Evolutionary conservation across 1,140 invertebrate species (phyloP), one percentile per base, ranked within the genome.

Genomic region (Odontomachus brunneus): DNA sequence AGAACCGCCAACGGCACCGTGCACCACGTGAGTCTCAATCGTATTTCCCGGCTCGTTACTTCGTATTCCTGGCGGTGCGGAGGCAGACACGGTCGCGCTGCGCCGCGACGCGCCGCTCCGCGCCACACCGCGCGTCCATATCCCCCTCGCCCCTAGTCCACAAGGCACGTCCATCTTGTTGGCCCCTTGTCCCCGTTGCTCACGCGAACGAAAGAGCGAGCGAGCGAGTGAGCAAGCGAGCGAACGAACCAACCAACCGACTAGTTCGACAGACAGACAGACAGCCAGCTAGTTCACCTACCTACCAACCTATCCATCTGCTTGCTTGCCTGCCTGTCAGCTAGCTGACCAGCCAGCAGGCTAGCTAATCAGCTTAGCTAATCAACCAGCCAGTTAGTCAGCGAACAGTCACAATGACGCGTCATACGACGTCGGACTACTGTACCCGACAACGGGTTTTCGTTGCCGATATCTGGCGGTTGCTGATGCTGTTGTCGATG

Each of bases 131-230:
- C 33, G 85, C 84, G 78, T 84, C 55, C 22, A 3, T 19, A 17
- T 76, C 71, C 86, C 82, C 84, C 84, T 84, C 80, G 74, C 72
- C 76, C 73, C 83, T 49, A 81, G 78, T 82, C 85, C 90, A 55
- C 84, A 66, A 71, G 72, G 62, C 81, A 86, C 91, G 88, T 92
- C 92, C 92, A 93, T 92, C 90, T 92, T 93, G 92, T 91, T 84
- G 87, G 88, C 91, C 91, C 88, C 92, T 91, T 91, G 92, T 92
- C 90, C 91, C 90, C 91, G 91, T 92, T 90, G 86, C 87, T 82
- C 84, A 82, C 63, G 33, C 44, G n/a, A 85, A 67, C 78, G 59
- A 76, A 44, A 17, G 17, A 48, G 71, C 69, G 29, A 51, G n/a
- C 72, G 57, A 60, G 17, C 60, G 24, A 63, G 11, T 19, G 74